phyloP scores from a whole-genome alignment of 2,888 invertebrate species.

The Latheticus oryzae region DNA sequence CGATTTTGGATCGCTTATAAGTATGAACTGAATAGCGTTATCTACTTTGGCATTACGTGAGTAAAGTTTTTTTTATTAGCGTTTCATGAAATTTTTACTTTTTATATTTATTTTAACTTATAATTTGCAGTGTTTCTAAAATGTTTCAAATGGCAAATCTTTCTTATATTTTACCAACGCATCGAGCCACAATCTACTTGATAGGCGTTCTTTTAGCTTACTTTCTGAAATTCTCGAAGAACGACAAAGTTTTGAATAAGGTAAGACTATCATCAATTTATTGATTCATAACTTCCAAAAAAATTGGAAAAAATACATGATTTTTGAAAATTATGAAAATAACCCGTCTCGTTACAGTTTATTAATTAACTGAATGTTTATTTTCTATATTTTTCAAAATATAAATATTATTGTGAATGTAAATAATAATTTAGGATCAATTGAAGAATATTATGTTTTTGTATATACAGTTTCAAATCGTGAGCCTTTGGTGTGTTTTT shows the following conservation, averaged over 20 bases:
- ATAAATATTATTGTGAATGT: slow-evolving; percentile 47
- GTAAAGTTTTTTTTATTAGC: slow-evolving; percentile 51
- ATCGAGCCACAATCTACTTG: slow-evolving; percentile 74
- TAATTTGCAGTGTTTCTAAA: slow-evolving; percentile 68
- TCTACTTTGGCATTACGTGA: slow-evolving; percentile 75
- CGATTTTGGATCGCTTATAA: slow-evolving; percentile 71
- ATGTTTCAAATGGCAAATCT: slow-evolving; percentile 74
- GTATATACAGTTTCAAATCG: slow-evolving; percentile 66
- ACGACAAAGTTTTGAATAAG: slow-evolving; percentile 40
- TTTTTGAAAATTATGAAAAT: too few species aligned
- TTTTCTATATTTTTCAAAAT: slow-evolving; percentile 11
- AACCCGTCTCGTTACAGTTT: slow-evolving; percentile 16
- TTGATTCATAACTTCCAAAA: too few species aligned
- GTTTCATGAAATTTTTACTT: slow-evolving; percentile 5
- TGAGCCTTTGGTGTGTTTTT: slow-evolving; percentile 65
- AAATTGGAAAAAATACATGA: too few species aligned
- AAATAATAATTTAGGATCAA: too few species aligned
- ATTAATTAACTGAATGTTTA: slow-evolving; percentile 13
- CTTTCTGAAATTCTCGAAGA: slow-evolving; percentile 59
- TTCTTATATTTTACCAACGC: slow-evolving; percentile 74
- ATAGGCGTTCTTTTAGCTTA: slow-evolving; percentile 73
- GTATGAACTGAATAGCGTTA: slow-evolving; percentile 71
- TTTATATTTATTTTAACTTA: too few species aligned
- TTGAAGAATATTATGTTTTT: slow-evolving; percentile 1
- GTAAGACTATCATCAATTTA: too few species aligned